A percentile compares a stretch with the other conserved stretches of the same genome.
phyloP scores from a whole-genome alignment of 2,888 invertebrate genomes.

The Heliconius ethilla region DNA sequence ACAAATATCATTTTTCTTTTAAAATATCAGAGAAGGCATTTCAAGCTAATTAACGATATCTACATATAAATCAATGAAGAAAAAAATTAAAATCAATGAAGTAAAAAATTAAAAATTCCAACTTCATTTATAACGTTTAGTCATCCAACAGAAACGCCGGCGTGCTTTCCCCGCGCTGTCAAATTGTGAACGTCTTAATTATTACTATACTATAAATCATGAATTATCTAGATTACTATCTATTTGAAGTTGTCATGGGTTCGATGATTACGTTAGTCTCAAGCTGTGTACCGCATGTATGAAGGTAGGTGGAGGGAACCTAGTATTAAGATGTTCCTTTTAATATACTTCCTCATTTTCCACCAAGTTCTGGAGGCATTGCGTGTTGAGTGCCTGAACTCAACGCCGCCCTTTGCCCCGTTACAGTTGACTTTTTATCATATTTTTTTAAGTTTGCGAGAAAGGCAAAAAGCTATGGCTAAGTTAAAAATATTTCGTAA shows the following conservation, averaged over 20 bases:
- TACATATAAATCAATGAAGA: slow-evolving; percentile 23
- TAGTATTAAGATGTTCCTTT: too few relatives aligned
- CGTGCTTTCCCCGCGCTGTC: slow-evolving; percentile 38
- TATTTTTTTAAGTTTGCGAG: too few relatives aligned
- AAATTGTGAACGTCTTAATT: neutral
- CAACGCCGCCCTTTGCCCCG: too few relatives aligned
- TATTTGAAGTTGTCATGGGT: neutral
- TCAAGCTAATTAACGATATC: slow-evolving; percentile 7
- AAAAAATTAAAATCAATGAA: slow-evolving; percentile 29
- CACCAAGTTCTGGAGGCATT: too few relatives aligned
- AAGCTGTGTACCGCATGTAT: too few relatives aligned
- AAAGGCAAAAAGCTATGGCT: too few relatives aligned
- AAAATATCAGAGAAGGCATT: neutral
- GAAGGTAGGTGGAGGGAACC: too few relatives aligned
- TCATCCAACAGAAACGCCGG: slow-evolving; percentile 42
- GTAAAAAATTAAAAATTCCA: slow-evolving; percentile 38
- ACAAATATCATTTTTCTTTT: neutral
- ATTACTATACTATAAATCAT: neutral
- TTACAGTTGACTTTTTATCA: too few relatives aligned
- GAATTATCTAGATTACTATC: neutral
- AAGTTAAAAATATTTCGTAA: too few relatives aligned
- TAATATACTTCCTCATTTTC: too few relatives aligned
- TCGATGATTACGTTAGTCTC: neutral
- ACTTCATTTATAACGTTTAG: slow-evolving; percentile 23
- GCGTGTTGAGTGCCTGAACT: too few relatives aligned